Evolutionary conservation across 2,888 invertebrate species (phyloP).

Genomic region (Dynastes maya): DNA sequence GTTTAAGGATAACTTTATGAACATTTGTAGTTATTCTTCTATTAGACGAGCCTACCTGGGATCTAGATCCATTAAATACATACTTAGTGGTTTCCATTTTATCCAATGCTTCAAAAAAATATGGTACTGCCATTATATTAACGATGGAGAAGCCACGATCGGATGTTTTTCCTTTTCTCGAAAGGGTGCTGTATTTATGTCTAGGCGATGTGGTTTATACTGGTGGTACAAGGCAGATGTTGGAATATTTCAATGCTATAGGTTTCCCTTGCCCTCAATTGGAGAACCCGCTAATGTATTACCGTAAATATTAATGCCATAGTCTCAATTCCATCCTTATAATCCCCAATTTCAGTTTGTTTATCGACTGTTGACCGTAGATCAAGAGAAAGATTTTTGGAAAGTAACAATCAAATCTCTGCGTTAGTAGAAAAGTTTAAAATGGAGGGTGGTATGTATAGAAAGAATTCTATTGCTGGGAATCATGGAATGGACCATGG

Average conservation of each 20-base stretch:
- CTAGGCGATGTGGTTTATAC: conserved; percentile 93
- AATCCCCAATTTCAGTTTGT: conserved; percentile 74
- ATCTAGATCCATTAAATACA: conserved; percentile 94
- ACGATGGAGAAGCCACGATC: conserved; percentile 95
- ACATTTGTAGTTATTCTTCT: conserved; percentile 81
- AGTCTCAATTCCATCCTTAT: conserved; percentile 3
- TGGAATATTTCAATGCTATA: conserved; percentile 95
- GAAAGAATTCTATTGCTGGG: conserved; percentile 76
- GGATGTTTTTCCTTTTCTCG: conserved; percentile 96
- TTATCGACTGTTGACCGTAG: conserved; percentile 84
- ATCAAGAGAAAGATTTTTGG: conserved; percentile 92
- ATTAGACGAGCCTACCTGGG: conserved; percentile 95
- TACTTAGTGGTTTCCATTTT: conserved; percentile 95
- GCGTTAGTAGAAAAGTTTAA: conserved; percentile 94
- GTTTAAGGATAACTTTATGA: too few species aligned
- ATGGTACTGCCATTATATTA: conserved; percentile 90
- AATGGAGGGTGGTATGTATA: conserved; percentile 84
- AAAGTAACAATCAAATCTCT: conserved; percentile 94
- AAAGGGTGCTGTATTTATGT: conserved; percentile 91
- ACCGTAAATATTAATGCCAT: conserved; percentile 78
- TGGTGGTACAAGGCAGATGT: conserved; percentile 91
- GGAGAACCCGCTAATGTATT: conserved; percentile 99
- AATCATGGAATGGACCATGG: conserved; percentile 70
- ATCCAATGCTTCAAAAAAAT: conserved; percentile 91
- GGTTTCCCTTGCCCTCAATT: conserved; percentile 97